phyloP scores from a whole-genome alignment of 2,888 invertebrate species.

The Tenthredo notha region DNA sequence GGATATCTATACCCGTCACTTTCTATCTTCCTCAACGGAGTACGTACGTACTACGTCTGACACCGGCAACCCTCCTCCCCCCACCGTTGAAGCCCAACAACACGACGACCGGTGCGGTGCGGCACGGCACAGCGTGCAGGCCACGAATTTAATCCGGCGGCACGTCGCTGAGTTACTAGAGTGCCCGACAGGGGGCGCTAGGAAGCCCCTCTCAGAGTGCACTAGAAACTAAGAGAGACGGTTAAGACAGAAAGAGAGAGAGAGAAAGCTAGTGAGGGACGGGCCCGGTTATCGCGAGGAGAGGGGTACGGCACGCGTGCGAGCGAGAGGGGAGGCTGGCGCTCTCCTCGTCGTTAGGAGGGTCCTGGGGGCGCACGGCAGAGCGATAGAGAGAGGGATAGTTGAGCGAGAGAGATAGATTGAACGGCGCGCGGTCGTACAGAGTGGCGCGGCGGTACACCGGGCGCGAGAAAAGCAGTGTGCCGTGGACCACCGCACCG shows the following conservation, averaged over 20 bases:
- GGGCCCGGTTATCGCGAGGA: slow-evolving; percentile 66
- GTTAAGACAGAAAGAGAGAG: slow-evolving; percentile 61
- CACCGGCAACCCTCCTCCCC: slow-evolving; percentile 45
- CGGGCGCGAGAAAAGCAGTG: slow-evolving; percentile 83
- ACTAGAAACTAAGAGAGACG: slow-evolving; percentile 46
- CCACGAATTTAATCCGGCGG: slow-evolving; percentile 76
- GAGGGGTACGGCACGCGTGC: slow-evolving; percentile 67
- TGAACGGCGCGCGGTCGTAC: slow-evolving; percentile 82
- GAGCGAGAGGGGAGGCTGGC: slow-evolving; percentile 63
- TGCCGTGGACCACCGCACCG: slow-evolving; percentile 83
- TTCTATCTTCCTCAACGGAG: slow-evolving; percentile 61
- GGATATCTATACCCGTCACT: slow-evolving; percentile 57
- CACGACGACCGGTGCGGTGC: slow-evolving; percentile 21
- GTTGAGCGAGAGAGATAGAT: slow-evolving; percentile 77
- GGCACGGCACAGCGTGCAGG: slow-evolving; percentile 47
- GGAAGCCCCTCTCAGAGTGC: slow-evolving; percentile 46
- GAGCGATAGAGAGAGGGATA: slow-evolving; percentile 63
- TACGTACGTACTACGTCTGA: slow-evolving; percentile 48
- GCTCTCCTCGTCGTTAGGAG: slow-evolving; percentile 40
- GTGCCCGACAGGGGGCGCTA: slow-evolving; percentile 74
- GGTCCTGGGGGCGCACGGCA: slow-evolving; percentile 75
- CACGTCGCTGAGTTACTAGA: slow-evolving; percentile 73
- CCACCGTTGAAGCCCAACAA: slow-evolving; percentile 49
- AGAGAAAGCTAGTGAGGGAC: slow-evolving; percentile 66
- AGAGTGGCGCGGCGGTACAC: slow-evolving; percentile 80